These are phyloP conservation scores for Poeciliopsis paucimaculata DNA, from an alignment of 2,797 vertebrate species.

Conservation along the genomic window DNA sequence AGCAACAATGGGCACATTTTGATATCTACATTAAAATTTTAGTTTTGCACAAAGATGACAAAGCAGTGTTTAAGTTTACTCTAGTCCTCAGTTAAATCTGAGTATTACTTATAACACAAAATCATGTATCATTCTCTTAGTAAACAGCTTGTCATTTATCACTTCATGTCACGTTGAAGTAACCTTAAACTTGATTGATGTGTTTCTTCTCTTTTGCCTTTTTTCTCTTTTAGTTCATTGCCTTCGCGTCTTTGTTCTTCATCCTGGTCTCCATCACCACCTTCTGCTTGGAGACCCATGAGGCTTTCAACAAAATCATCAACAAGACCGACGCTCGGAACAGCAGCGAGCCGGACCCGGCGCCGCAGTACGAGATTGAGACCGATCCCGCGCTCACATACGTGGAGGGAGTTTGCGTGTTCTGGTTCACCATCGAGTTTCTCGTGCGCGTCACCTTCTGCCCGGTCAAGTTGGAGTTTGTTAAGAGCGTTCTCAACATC, in stretches of 20 bases:
- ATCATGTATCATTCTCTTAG: not conserved
- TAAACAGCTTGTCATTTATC: not conserved
- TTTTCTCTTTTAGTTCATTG: conserved; percentile 89
- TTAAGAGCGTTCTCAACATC: conserved; percentile 96
- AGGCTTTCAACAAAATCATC: conserved; percentile 97
- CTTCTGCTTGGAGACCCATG: conserved; percentile 98
- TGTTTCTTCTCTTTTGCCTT: conserved; percentile 35
- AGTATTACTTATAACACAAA: not conserved
- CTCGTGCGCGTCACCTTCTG: conserved; percentile 94
- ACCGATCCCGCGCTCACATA: conserved; percentile 96
- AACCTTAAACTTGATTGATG: conserved; percentile 10
- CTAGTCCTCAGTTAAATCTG: not conserved
- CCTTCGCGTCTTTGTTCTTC: conserved; percentile 98
- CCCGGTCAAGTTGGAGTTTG: conserved; percentile 97
- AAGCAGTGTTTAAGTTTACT: not conserved
- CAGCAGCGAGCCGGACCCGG: conserved; percentile 79
- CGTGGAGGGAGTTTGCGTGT: conserved; percentile 95
- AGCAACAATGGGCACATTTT: not conserved
- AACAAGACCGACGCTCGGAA: conserved; percentile 93
- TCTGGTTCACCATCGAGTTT: conserved; percentile 99
- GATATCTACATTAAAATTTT: not conserved
- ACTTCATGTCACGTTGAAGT: not conserved
- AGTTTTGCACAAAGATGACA: not conserved
- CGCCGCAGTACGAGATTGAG: conserved; percentile 92
- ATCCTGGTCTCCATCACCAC: conserved; percentile 99